These are phyloP conservation scores for Erynnis tages DNA, from an alignment of 2,888 invertebrate genomes.

Conservation along the genomic window DNA sequence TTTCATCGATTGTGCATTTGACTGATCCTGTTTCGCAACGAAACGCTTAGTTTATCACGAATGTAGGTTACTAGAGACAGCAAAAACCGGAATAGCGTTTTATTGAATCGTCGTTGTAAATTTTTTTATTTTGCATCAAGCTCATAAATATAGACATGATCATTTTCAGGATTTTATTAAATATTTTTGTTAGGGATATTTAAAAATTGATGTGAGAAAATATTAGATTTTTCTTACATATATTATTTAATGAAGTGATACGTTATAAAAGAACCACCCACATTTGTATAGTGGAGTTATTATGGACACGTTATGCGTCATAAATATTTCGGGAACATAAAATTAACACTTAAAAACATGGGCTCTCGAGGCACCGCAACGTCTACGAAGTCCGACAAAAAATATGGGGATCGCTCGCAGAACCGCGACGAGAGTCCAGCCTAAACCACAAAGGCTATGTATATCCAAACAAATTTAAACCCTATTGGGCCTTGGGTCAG, in stretches of 20 bases:
- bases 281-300: conserved; percentile 77
- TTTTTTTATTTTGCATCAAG: background rate
- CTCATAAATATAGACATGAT: background rate
- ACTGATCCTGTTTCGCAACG: conserved; percentile 59
- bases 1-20: conserved; percentile 63
- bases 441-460: conserved; percentile 45
- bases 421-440: conserved; percentile 55
- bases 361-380: conserved; percentile 77
- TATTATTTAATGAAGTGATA: conserved; percentile 77
- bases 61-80: conserved; percentile 21
- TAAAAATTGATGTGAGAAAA: background rate
- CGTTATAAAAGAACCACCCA: conserved; percentile 73
- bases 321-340: conserved; percentile 81
- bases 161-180: background rate
- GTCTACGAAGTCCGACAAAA: conserved; percentile 74
- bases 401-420: conserved; percentile 70
- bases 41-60: conserved; percentile 17
- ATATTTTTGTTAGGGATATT: too few species aligned
- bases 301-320: conserved; percentile 78
- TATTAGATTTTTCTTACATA: conserved; percentile 23
- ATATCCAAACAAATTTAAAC: conserved; percentile 23
- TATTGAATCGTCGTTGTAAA: background rate
- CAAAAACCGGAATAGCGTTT: background rate
- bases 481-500: conserved; percentile 36
- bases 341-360: conserved; percentile 80